phyloP scores from a whole-genome alignment of 2,888 invertebrate species.

The Pogonocherus hispidulus region DNA sequence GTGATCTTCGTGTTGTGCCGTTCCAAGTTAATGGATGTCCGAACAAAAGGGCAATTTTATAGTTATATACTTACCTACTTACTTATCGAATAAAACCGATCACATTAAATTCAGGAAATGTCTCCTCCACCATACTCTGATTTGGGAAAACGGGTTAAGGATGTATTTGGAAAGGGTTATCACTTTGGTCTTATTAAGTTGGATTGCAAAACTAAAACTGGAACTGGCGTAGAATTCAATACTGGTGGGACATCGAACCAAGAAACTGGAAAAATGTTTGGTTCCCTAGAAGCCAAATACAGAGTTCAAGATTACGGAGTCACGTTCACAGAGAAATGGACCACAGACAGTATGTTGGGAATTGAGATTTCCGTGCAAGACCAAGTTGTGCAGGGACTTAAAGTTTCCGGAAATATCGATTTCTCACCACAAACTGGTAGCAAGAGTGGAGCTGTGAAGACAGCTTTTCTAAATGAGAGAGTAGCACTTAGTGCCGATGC shows the following conservation, averaged over 20 bases:
- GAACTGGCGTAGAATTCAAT: slow-evolving; percentile 94
- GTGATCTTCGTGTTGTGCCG: too few relatives aligned
- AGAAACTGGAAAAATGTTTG: slow-evolving; percentile 92
- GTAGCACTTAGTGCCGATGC: slow-evolving; percentile 88
- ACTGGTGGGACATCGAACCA: slow-evolving; percentile 92
- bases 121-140: slow-evolving; percentile 96
- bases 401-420: slow-evolving; percentile 90
- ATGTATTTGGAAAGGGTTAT: slow-evolving; percentile 97
- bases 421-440: slow-evolving; percentile 97
- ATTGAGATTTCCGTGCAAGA: slow-evolving; percentile 94
- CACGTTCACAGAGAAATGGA: slow-evolving; percentile 98
- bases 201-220: slow-evolving; percentile 95
- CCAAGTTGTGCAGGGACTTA: slow-evolving; percentile 91
- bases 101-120: slow-evolving; percentile 77
- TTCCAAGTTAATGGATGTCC: too few relatives aligned
- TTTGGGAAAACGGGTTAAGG: slow-evolving; percentile 96
- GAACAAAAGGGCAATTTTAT: too few relatives aligned
- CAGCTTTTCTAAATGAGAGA: slow-evolving; percentile 86
- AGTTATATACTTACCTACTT: too few relatives aligned
- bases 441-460: slow-evolving; percentile 93
- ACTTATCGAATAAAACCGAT: too few relatives aligned
- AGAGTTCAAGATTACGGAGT: slow-evolving; percentile 90
- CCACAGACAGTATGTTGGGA: slow-evolving; percentile 95
- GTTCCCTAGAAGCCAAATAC: slow-evolving; percentile 95
- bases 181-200: slow-evolving; percentile 97